phyloP scores from a whole-genome alignment of 2,797 vertebrate genomes.

The Acrossocheilus wenchowensis region DNA sequence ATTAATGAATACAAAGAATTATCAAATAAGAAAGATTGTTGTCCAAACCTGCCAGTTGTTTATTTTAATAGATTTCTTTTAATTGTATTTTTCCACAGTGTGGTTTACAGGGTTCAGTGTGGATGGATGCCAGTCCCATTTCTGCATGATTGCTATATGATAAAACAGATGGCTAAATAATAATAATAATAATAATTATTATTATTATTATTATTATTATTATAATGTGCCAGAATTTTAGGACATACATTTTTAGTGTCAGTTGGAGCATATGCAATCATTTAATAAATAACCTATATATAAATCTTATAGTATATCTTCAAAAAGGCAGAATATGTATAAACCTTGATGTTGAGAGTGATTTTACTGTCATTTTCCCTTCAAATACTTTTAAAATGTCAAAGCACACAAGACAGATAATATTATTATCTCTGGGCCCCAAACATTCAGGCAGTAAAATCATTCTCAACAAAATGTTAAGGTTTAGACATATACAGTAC shows the following conservation, averaged over 20 bases:
- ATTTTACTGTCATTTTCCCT: neutral
- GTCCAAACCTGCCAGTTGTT: too few relatives aligned
- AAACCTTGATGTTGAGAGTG: neutral
- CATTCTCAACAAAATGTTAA: neutral
- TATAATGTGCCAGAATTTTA: neutral
- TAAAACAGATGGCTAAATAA: neutral
- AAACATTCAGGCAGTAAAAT: neutral
- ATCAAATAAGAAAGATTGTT: neutral
- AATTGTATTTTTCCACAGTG: neutral
- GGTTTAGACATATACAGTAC: neutral
- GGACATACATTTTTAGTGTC: too few relatives aligned
- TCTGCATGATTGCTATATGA: neutral
- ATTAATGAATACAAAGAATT: neutral
- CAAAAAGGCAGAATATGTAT: too few relatives aligned
- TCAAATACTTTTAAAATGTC: neutral
- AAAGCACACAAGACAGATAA: neutral
- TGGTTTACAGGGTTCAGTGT: neutral
- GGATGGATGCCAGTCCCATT: neutral
- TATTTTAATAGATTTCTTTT: neutral
- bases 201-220: neutral
- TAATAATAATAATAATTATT: too few relatives aligned
- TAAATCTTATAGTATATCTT: too few relatives aligned
- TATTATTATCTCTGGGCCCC: neutral
- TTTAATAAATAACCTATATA: too few relatives aligned
- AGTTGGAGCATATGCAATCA: too few relatives aligned